Evolutionary conservation across 2,113 vertebrate genomes (phyloP), one percentile per base, ranked within the genome.

Genomic region (Oxygymnocypris stewartii): DNA sequence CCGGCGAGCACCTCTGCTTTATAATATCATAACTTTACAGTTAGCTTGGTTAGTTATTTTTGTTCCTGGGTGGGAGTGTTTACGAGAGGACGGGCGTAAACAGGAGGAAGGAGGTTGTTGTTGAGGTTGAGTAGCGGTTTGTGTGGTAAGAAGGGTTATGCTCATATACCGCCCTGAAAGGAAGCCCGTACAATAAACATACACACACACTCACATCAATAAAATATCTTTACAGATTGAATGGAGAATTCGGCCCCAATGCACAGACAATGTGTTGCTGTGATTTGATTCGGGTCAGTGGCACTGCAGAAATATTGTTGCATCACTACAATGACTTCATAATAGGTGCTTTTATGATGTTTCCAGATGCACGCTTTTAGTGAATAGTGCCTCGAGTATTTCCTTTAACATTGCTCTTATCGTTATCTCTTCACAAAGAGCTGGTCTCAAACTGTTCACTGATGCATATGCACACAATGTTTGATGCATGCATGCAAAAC

Each of bases 111-210:
- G 20, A 61, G 78, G 47, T 23, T 82, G 44, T 31, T 83, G 63
- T 82, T 88, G 87, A 88, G 87, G 79, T 83, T 49, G 9, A 57
- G 44, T 13, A 57, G 74, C 14, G 67, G 28, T 61, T 59, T 54
- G 28, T 78, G 74, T 88, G 84, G 79, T 86, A 5, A 75, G 57
- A 20, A 54, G 63, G 51, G 47, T 25, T 57, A 47, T 25, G 76
- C 57, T n/a, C n/a, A 65, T 2, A 16, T 11, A n/a, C 18, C 25
- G 44, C 13, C 11, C n/a, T 59, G 1, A 85, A 74, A 74, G 23
- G 35, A 76, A 85, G 37, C 23, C 18, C 54, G 9, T 54, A n/a
- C 79, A 40, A 31, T 11, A 79, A 51, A 63, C 16, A 23, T 18
- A 42, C 8, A 3, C 57, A n/a, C n/a, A 40, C 35, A 20, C 7